Conservation (phyloP, 2,888 invertebrate genomes). For the Ochlodes sylvanus region DNA sequence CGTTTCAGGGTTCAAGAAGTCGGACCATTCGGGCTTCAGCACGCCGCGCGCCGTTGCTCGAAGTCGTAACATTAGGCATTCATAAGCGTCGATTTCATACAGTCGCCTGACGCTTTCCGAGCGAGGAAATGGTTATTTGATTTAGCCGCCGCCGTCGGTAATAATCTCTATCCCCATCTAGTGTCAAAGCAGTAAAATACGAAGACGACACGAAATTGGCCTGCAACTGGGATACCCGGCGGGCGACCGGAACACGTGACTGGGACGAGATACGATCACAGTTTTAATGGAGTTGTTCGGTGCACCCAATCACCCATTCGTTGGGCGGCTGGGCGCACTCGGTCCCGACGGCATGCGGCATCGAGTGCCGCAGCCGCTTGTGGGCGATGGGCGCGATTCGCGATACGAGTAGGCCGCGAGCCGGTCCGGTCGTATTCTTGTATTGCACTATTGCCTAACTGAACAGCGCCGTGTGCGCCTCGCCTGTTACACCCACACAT, state of each 20-base stretch:
- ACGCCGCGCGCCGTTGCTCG: background rate
- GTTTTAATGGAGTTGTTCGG: conserved; percentile 74
- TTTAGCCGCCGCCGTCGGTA: conserved; percentile 36
- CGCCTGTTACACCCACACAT: too few relatives aligned
- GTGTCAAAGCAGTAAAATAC: conserved; percentile 38
- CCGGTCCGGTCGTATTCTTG: background rate
- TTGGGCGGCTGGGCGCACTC: conserved; percentile 47
- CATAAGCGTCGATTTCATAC: conserved; percentile 28
- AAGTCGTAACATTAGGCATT: conserved; percentile 21
- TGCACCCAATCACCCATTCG: conserved; percentile 63
- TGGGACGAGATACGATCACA: conserved; percentile 70
- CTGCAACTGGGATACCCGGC: conserved; percentile 60
- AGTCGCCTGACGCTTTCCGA: conserved; percentile 14
- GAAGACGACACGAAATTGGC: conserved; percentile 48
- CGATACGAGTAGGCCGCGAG: conserved; percentile 17
- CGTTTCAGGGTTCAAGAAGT: conserved; percentile 16
- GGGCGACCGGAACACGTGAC: conserved; percentile 71
- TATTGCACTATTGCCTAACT: conserved; percentile 23
- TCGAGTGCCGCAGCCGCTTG: background rate
- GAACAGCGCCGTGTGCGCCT: too few relatives aligned
- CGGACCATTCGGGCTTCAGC: background rate
- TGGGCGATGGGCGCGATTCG: conserved; percentile 30
- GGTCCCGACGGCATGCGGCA: background rate
- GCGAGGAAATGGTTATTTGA: conserved; percentile 38
- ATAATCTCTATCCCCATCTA: conserved; percentile 42